Conservation (phyloP, 2,113 vertebrate genomes). For the Heterochromis multidens region DNA sequence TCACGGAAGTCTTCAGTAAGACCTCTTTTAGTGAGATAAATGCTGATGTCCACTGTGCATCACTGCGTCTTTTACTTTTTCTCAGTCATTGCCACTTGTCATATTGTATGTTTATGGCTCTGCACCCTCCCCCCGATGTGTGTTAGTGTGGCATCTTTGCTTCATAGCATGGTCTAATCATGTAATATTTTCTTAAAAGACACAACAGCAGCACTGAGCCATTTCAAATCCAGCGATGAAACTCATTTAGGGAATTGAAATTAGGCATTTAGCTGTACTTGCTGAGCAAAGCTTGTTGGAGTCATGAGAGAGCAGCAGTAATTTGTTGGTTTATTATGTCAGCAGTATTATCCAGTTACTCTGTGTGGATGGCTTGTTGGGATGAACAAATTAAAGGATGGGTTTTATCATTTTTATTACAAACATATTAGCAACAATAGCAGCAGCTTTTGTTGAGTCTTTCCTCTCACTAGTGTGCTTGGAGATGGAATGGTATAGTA, state of each 20-base stretch:
- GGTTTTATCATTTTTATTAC: neutral
- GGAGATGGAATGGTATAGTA: fast-evolving
- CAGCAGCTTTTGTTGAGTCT: neutral
- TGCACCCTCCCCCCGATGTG: neutral
- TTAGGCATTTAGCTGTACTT: constrained; percentile 25
- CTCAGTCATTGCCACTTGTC: constrained; percentile 1
- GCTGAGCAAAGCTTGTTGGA: constrained; percentile 19
- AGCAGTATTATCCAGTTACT: constrained; percentile 1
- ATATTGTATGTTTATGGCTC: constrained; percentile 6
- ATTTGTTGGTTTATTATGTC: constrained; percentile 8
- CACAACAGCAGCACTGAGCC: neutral
- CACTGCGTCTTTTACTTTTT: neutral
- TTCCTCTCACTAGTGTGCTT: neutral
- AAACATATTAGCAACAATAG: neutral
- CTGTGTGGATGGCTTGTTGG: neutral
- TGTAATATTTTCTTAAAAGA: constrained; percentile 1
- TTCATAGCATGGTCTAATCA: constrained; percentile 14
- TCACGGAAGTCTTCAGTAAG: neutral
- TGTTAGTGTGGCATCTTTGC: neutral
- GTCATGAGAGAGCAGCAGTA: constrained; percentile 27
- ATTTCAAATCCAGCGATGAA: constrained; percentile 21
- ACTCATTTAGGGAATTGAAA: constrained; percentile 40
- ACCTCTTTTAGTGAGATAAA: constrained; percentile 9
- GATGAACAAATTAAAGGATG: neutral
- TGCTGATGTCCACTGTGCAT: neutral